A percentile compares a stretch with the other conserved stretches of the same genome.
Evolutionary conservation across 2,888 invertebrate species (phyloP).

Genomic region (Cybosia mesomella): DNA sequence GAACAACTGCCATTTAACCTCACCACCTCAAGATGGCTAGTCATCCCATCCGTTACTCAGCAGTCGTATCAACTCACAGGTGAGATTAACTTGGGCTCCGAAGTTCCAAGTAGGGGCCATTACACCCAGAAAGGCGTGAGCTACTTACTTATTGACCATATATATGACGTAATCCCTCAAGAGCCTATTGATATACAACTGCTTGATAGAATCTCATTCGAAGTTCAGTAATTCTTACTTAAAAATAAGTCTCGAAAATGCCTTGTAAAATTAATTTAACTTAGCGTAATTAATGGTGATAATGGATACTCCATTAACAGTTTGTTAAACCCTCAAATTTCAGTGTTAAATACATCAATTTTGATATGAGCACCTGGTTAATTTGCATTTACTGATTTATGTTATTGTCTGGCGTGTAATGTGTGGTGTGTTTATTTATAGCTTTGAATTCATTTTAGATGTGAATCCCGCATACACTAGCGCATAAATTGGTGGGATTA

Average conservation of each 20-base stretch:
- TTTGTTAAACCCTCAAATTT: constrained; percentile 40
- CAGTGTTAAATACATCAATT: constrained; percentile 34
- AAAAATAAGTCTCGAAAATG: constrained; percentile 4
- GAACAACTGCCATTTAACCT: no score
- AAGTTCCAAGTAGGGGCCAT: not conserved
- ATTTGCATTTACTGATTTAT: constrained; percentile 35
- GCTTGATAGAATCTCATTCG: not conserved
- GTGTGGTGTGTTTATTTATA: not conserved
- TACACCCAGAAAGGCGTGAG: not conserved
- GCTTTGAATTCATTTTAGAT: not conserved
- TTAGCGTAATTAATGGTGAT: constrained; percentile 22
- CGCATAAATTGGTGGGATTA: not conserved
- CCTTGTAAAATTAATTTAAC: constrained; percentile 10
- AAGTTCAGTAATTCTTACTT: constrained; percentile 10
- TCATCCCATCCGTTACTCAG: no score
- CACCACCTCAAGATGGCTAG: no score
- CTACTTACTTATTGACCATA: not conserved
- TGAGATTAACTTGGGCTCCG: not conserved
- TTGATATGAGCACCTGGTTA: constrained; percentile 34
- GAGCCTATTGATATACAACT: not conserved
- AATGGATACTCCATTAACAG: constrained; percentile 40
- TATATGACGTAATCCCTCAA: not conserved
- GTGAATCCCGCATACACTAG: not conserved
- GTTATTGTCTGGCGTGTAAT: constrained; percentile 27
- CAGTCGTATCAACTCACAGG: no score